phyloP scores from a whole-genome alignment of 2,888 invertebrate genomes.

The Stenichneumon culpator region DNA sequence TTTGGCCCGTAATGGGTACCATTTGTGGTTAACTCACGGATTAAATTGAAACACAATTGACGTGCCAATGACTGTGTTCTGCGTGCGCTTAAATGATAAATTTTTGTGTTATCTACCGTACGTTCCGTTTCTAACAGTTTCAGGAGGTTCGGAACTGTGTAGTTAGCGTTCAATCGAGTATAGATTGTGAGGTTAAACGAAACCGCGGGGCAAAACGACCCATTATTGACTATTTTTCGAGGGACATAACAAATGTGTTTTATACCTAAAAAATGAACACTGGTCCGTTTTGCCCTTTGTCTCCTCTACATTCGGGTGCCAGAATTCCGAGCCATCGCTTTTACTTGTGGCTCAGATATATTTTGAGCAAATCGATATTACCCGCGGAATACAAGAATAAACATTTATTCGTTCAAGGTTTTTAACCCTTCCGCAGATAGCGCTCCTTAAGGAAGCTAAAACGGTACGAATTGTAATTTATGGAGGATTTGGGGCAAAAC shows the following conservation, averaged over 20 bases:
- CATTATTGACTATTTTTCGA: not conserved
- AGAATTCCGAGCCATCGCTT: conserved; percentile 1
- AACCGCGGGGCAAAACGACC: not conserved
- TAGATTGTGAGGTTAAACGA: conserved; percentile 44
- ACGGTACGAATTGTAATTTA: not conserved
- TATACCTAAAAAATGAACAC: too few relatives aligned
- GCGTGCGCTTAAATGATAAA: not conserved
- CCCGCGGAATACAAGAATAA: conserved; percentile 26
- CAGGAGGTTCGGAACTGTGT: conserved; percentile 75
- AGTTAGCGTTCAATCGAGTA: conserved; percentile 63
- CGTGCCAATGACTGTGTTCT: not conserved
- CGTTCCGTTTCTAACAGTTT: conserved; percentile 82
- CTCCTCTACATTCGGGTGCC: not conserved
- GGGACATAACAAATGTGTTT: too few relatives aligned
- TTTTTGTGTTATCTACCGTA: not conserved
- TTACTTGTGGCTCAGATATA: conserved; percentile 14
- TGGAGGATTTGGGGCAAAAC: not conserved
- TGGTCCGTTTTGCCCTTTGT: too few relatives aligned
- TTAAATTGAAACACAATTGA: conserved; percentile 1
- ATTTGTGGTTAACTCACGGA: not conserved
- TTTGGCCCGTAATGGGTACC: not conserved
- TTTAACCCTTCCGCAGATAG: not conserved
- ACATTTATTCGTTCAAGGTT: conserved; percentile 2
- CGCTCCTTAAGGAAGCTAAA: not conserved
- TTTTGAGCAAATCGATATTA: conserved; percentile 54